Evolutionary conservation across 1,140 invertebrate species (phyloP).

Genomic region (Papilio dardanus): DNA sequence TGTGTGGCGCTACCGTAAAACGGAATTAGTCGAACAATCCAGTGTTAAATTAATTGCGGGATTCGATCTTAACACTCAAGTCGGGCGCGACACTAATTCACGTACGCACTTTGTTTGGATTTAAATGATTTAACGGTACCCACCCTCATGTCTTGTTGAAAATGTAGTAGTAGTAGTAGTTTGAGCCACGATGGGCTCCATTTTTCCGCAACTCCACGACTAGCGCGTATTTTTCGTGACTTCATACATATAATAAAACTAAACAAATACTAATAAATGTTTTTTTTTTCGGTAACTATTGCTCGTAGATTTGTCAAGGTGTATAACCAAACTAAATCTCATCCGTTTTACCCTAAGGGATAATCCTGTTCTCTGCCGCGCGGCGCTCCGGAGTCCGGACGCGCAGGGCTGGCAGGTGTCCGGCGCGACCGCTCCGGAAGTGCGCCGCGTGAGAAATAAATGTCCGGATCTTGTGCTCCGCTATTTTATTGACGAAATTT

Average conservation of each 20-base stretch:
- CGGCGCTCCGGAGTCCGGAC: slow-evolving; percentile 40
- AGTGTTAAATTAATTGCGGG: slow-evolving; percentile 44
- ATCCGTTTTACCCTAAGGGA: slow-evolving; percentile 55
- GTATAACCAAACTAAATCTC: slow-evolving; percentile 59
- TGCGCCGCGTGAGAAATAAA: slow-evolving; percentile 25
- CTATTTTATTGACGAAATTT: background rate
- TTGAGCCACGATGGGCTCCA: no score
- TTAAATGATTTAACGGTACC: background rate
- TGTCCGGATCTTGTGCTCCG: background rate
- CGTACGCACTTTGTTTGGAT: slow-evolving; percentile 4
- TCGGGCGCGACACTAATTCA: slow-evolving; percentile 19
- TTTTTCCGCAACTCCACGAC: no score
- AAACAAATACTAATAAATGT: background rate
- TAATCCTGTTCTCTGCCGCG: slow-evolving; percentile 56
- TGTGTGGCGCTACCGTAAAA: slow-evolving; percentile 35
- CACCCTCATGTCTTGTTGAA: background rate
- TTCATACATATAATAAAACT: no score
- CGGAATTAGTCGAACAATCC: slow-evolving; percentile 45
- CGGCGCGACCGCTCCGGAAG: background rate
- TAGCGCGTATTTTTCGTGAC: no score
- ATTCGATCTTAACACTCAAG: background rate
- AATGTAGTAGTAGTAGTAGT: no score
- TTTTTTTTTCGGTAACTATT: slow-evolving; percentile 31
- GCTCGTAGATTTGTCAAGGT: slow-evolving; percentile 30
- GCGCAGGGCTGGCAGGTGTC: slow-evolving; percentile 24